These are phyloP conservation scores for Phasianus colchicus DNA, from an alignment of 2,113 vertebrate genomes.

Conservation along the genomic window DNA sequence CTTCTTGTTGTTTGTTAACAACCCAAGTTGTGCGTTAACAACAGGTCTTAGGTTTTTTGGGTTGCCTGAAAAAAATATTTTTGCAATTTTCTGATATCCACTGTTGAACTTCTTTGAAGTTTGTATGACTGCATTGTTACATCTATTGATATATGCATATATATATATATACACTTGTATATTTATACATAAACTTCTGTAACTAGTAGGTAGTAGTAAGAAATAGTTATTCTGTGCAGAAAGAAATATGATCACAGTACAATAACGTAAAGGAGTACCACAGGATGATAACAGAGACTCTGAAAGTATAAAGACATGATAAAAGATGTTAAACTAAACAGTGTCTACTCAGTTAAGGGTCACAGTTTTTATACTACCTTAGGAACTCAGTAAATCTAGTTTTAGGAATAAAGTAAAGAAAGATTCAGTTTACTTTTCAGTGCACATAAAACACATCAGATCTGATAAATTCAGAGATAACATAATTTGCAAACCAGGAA, in stretches of 20 bases:
- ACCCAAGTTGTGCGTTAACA: background rate
- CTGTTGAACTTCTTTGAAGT: background rate
- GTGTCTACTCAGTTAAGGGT: background rate
- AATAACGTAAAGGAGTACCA: background rate
- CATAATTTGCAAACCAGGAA: background rate
- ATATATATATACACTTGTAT: background rate
- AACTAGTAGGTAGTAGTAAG: background rate
- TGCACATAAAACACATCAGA: background rate
- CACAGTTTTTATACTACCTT: background rate
- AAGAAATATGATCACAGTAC: accelerated
- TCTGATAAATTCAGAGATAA: background rate
- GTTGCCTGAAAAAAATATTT: background rate
- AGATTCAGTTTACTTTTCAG: background rate
- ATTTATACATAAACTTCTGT: background rate
- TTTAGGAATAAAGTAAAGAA: background rate
- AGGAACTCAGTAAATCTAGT: background rate
- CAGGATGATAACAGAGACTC: background rate
- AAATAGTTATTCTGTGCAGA: background rate
- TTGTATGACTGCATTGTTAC: background rate
- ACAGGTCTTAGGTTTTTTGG: background rate
- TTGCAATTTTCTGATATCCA: background rate
- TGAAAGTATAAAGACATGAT: background rate
- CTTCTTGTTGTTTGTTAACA: too few species aligned
- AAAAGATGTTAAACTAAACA: background rate
- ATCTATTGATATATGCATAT: background rate